Evolutionary conservation across 1,140 invertebrate species (phyloP).

Genomic region (Drosophila melanogaster): DNA sequence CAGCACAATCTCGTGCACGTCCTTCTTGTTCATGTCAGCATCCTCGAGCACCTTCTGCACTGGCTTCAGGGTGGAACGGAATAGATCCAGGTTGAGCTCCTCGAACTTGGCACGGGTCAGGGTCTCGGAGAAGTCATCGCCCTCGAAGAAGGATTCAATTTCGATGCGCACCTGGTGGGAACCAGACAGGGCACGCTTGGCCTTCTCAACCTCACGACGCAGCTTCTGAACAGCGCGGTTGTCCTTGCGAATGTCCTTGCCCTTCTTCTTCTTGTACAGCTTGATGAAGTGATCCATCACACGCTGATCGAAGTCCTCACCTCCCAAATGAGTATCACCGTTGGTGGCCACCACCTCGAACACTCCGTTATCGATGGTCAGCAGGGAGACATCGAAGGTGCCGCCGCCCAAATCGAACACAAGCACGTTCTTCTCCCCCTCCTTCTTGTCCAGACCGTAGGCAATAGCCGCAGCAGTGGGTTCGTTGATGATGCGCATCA

Average conservation of each 20-base stretch:
- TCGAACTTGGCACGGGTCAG: constrained; percentile 99
- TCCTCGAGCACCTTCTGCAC: constrained; percentile 99
- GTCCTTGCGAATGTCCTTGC: constrained; percentile 98
- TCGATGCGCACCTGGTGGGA: constrained; percentile 99
- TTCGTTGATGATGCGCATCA: constrained; percentile 99
- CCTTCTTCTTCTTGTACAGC: constrained; percentile 99
- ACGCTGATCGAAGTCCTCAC: constrained; percentile 99
- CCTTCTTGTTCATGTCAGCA: constrained; percentile 99
- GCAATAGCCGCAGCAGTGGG: constrained; percentile 99
- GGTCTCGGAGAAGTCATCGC: constrained; percentile 99
- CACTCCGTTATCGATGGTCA: constrained; percentile 99
- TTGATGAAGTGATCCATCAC: constrained; percentile 99
- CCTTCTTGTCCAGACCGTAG: constrained; percentile 99
- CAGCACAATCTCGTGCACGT: constrained; percentile 99
- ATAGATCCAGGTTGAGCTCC: constrained; percentile 99
- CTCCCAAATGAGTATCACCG: constrained; percentile 99
- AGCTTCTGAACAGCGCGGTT: constrained; percentile 98
- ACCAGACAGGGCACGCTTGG: constrained; percentile 97
- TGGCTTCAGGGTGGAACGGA: constrained; percentile 99
- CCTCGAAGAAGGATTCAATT: constrained; percentile 99
- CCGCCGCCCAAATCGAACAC: constrained; percentile 99
- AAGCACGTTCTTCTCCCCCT: constrained; percentile 99
- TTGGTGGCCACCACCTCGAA: constrained; percentile 97
- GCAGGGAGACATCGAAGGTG: constrained; percentile 99
- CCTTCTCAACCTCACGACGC: constrained; percentile 98